Evolutionary conservation across 2,797 vertebrate genomes (phyloP).

Genomic region (Lycodopsis pacificus): DNA sequence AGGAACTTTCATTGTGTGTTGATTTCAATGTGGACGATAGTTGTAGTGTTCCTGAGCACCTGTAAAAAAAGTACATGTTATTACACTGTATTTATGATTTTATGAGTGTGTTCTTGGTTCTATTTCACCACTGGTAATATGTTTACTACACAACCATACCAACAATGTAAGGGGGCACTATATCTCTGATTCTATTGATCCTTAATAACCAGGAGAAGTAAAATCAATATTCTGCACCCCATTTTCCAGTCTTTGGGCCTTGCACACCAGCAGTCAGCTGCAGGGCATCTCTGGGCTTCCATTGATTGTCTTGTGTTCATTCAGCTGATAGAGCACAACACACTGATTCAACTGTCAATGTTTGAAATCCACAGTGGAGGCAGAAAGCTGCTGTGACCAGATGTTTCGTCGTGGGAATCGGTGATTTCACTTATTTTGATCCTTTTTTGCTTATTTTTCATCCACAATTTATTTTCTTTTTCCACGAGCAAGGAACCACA

Average conservation of each 20-base stretch:
- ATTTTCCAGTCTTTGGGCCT: too few species aligned
- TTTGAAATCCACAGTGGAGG: not conserved
- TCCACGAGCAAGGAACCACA: too few species aligned
- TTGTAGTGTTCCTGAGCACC: too few species aligned
- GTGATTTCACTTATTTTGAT: not conserved
- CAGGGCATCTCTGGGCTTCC: too few species aligned
- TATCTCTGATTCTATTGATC: not conserved
- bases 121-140: not conserved
- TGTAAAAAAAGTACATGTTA: too few species aligned
- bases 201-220: not conserved
- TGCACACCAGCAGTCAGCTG: not conserved
- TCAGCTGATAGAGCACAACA: not conserved
- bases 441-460: not conserved
- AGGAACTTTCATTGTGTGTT: too few species aligned
- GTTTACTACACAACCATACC: not conserved
- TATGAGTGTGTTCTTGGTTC: not conserved
- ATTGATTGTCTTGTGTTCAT: not conserved
- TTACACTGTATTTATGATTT: not conserved
- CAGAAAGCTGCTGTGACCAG: not conserved
- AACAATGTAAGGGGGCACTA: not conserved
- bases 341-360: not conserved
- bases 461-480: not conserved
- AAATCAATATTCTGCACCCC: not conserved
- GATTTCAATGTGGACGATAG: too few species aligned
- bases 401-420: not conserved